Conservation (phyloP, 2,113 vertebrate species). For the Cyanoderma ruficeps region DNA sequence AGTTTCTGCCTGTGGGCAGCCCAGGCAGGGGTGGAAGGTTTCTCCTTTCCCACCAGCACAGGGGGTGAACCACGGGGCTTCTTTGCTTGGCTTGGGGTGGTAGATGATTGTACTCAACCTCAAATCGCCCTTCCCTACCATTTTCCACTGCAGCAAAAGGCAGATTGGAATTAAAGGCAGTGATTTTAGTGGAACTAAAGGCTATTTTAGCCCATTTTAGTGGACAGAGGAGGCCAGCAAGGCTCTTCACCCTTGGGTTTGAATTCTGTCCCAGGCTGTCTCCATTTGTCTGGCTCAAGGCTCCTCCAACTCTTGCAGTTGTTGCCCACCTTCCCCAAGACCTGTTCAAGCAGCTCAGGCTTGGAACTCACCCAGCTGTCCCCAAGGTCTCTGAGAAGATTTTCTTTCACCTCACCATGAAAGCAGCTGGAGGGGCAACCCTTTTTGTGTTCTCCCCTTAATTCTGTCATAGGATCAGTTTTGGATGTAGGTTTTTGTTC, state of each 20-base stretch:
- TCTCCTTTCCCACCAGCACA: background rate
- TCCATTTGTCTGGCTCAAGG: background rate
- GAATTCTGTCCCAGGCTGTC: background rate
- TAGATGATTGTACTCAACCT: background rate
- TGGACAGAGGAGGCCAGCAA: background rate
- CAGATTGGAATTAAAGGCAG: background rate
- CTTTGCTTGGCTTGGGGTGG: background rate
- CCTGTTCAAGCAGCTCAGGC: background rate
- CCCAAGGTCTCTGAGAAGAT: background rate
- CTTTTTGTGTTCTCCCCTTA: background rate
- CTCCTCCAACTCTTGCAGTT: background rate
- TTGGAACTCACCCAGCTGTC: background rate
- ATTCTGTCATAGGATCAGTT: background rate
- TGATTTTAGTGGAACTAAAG: background rate
- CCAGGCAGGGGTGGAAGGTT: background rate
- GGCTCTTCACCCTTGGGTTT: background rate
- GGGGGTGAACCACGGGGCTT: background rate
- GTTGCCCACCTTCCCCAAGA: background rate
- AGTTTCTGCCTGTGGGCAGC: accelerated
- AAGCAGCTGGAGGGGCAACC: background rate
- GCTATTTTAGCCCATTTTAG: background rate
- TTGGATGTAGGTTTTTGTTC: background rate
- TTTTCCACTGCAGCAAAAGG: background rate
- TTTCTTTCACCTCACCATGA: background rate
- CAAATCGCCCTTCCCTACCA: background rate